Percentiles rank a stretch among this genome's conserved stretches.
Conservation (phyloP, 2,113 vertebrate genomes). For the Nanorana parkeri region DNA sequence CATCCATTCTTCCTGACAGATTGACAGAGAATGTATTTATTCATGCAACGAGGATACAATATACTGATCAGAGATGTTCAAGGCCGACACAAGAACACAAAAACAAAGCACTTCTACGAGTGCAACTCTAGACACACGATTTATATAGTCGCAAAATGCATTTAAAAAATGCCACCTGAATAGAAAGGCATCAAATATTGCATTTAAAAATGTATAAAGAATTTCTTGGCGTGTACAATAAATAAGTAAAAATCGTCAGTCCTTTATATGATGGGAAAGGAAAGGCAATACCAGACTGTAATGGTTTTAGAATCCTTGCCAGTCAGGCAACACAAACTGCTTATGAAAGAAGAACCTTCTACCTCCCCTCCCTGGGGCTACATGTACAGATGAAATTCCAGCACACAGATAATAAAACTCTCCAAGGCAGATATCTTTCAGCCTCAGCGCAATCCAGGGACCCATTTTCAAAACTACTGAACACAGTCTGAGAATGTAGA, state of each 20-base stretch:
- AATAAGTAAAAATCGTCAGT: neutral
- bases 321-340: constrained; percentile 10
- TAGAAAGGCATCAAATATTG: too few species aligned
- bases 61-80: neutral
- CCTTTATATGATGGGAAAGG: constrained; percentile 27
- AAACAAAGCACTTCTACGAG: neutral
- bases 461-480: neutral
- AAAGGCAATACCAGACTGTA: neutral
- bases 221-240: too few species aligned
- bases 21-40: neutral
- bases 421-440: neutral
- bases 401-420: neutral
- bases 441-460: neutral
- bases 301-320: constrained; percentile 9
- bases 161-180: too few species aligned
- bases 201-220: too few species aligned
- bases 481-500: neutral
- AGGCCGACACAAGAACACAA: constrained; percentile 14
- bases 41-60: neutral
- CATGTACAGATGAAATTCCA: neutral
- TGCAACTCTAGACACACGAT: neutral
- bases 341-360: constrained; percentile 30
- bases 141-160: too few species aligned
- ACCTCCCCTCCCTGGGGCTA: neutral
- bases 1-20: neutral